These are phyloP conservation scores for Apis laboriosa DNA, from an alignment of 1,140 invertebrate species.

Conservation along the genomic window DNA sequence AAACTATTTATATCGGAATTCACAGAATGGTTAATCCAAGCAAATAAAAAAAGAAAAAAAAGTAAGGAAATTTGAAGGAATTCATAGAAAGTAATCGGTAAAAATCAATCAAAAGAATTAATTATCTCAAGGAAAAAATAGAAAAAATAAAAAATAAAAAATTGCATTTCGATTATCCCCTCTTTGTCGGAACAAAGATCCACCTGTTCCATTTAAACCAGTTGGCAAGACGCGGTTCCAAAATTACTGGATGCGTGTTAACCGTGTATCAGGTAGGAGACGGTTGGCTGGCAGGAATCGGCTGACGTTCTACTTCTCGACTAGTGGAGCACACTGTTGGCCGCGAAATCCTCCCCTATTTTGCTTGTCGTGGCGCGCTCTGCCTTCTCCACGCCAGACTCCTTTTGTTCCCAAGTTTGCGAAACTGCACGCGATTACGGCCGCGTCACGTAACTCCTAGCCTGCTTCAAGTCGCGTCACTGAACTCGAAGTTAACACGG, in stretches of 20 bases:
- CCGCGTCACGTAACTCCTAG: constrained; percentile 72
- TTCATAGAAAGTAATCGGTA: too few relatives aligned
- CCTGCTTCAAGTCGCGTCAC: constrained; percentile 58
- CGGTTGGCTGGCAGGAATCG: constrained; percentile 25
- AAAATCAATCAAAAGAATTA: too few relatives aligned
- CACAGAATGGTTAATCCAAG: too few relatives aligned
- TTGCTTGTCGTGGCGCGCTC: constrained; percentile 28
- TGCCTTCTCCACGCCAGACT: constrained; percentile 29
- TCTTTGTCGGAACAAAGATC: not conserved
- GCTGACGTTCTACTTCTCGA: constrained; percentile 27
- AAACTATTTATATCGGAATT: too few relatives aligned
- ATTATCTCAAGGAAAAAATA: too few relatives aligned
- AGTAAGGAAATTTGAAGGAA: too few relatives aligned
- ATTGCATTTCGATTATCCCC: too few relatives aligned
- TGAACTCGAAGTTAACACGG: constrained; percentile 68
- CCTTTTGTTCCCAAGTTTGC: constrained; percentile 70
- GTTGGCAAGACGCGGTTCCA: not conserved
- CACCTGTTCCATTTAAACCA: too few relatives aligned
- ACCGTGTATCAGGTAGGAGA: not conserved
- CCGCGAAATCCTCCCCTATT: constrained; percentile 34
- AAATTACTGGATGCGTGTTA: not conserved
- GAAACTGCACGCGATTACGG: constrained; percentile 72
- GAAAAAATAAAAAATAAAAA: too few relatives aligned
- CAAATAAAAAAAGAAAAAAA: too few relatives aligned
- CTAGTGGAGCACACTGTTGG: constrained; percentile 28